Conservation (phyloP, 1,140 invertebrate species). For the Diorhabda sublineata region DNA sequence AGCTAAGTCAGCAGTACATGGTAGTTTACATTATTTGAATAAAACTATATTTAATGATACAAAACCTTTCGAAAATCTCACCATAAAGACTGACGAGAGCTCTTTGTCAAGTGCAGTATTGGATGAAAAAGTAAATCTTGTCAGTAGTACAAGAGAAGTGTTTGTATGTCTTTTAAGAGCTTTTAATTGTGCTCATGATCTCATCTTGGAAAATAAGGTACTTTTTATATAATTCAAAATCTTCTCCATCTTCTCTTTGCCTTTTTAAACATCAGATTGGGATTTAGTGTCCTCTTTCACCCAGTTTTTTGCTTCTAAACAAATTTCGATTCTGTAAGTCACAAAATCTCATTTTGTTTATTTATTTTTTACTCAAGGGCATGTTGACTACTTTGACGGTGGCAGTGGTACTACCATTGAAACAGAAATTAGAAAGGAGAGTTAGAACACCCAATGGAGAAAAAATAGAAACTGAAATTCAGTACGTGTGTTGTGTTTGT, state of each 20-base stretch:
- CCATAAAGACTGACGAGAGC: constrained; percentile 33
- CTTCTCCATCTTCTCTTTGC: no score
- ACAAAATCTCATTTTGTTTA: no score
- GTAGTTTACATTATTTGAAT: constrained; percentile 81
- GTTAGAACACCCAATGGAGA: constrained; percentile 15
- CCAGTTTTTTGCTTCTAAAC: no score
- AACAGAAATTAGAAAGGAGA: constrained; percentile 22
- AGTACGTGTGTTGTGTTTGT: constrained; percentile 81
- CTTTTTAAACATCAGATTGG: no score
- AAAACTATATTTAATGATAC: constrained; percentile 63
- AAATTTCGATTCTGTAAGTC: no score
- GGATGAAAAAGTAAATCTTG: constrained; percentile 29
- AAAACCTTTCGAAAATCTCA: constrained; percentile 41
- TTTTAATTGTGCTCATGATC: constrained; percentile 82
- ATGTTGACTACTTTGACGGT: constrained; percentile 83
- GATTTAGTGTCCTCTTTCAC: no score
- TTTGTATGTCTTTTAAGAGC: constrained; percentile 76
- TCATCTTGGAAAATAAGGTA: constrained; percentile 76
- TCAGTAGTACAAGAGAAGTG: constrained; percentile 49
- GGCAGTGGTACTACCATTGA: constrained; percentile 67
- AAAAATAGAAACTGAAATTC: constrained; percentile 38
- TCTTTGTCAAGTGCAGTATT: constrained; percentile 12
- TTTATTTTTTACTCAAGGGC: constrained; percentile 47
- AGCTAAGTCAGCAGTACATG: constrained; percentile 84
- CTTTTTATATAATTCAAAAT: no score